Percentiles rank a stretch among this genome's conserved stretches.
Conservation (phyloP, 2,797 vertebrate species). For the Melopsittacus undulatus region DNA sequence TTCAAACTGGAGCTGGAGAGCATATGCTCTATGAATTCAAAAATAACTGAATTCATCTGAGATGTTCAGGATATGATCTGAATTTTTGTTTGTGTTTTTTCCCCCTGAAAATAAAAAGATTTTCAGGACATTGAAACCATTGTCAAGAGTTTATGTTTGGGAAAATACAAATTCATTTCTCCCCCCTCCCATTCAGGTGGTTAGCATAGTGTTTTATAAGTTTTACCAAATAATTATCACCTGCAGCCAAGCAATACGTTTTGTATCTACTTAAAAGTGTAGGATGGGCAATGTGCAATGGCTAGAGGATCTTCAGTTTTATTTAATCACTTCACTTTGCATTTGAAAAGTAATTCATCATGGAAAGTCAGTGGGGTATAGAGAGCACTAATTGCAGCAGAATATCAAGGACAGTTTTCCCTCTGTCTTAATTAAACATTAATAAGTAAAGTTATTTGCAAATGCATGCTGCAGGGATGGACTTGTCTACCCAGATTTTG, state of each 20-base stretch:
- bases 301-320: conserved; percentile 78
- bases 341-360: conserved; percentile 87
- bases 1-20: neutral
- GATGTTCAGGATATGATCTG: neutral
- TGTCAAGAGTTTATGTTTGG: neutral
- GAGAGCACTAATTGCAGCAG: conserved; percentile 82
- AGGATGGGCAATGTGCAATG: conserved; percentile 53
- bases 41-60: neutral
- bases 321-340: conserved; percentile 84
- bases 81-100: neutral
- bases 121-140: neutral
- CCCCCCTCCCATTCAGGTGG: neutral
- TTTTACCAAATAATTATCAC: neutral
- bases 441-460: conserved; percentile 85
- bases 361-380: conserved; percentile 81
- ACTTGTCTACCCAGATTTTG: conserved; percentile 79
- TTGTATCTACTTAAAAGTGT: conserved; percentile 46
- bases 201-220: neutral
- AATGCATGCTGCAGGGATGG: conserved; percentile 79
- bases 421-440: conserved; percentile 86
- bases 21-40: neutral
- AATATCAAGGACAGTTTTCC: conserved; percentile 86
- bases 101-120: neutral
- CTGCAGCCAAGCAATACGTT: neutral
- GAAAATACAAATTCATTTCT: neutral